Base-by-base conservation (phyloP, 2,113 vertebrate species). In the Donacobius atricapilla region DNA sequence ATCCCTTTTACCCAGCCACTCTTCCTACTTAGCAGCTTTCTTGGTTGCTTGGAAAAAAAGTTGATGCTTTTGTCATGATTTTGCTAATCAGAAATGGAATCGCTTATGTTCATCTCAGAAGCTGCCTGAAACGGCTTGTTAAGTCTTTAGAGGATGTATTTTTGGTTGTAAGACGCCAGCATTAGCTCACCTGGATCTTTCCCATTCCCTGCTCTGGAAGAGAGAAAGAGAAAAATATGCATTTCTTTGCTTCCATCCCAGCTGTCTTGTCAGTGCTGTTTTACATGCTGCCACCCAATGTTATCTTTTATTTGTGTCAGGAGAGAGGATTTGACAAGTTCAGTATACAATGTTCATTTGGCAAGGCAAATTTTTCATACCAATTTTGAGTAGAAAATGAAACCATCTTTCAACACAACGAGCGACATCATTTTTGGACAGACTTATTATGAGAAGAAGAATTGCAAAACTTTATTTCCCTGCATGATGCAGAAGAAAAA, bases 291-390 rank as follows among this genome's bases (percentile, higher is more conserved):
- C 97, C 96, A 97, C 96, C 97, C 96, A 90, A 93, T 91, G 97
- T 97, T 97, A 97, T 97, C 98, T 98, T 98, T 98, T 97, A 98
- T 98, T 98, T 98, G 97, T 98, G 98, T 98, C 98, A 97, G 97
- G 97, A 98, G 97, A 96, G 95, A 94, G 95, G 90, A 97, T 96
- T 91, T 98, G 98, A 98, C 98, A 97, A 96, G 97, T 97, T 97
- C 96, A 60, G 97, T 97, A 97, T 97, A 96, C 97, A 96, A 88
- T 93, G 97, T 97, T 97, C 98, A 97, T 98, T 98, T 98, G 97
- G 97, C 95, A 96, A 97, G 97, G 97, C 96, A 95, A 96, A 97
- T 98, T 97, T 97, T 97, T 98, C 97, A 96, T 96, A 95, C 96
- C 96, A 94, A 95, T 97, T 98, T 97, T 96, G 98, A 98, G 97